A percentile compares a stretch with the other conserved stretches of the same genome.
These are phyloP conservation scores for Protaetia brevitarsis DNA, from an alignment of 1,140 invertebrate species.

Conservation along the genomic window DNA sequence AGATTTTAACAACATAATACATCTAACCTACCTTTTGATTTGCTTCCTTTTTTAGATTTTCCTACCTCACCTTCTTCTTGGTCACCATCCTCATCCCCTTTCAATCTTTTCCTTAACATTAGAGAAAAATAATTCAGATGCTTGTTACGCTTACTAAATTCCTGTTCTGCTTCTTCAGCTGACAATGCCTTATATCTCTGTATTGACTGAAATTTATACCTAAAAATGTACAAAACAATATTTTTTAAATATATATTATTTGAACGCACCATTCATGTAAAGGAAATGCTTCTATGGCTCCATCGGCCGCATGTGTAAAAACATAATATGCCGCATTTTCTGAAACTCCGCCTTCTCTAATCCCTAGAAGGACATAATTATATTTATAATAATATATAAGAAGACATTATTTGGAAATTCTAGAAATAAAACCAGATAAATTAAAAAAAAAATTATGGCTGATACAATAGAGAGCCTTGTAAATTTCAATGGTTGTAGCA, in stretches of 20 bases:
- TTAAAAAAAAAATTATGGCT: too few relatives aligned
- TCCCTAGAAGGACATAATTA: slow-evolving; percentile 68
- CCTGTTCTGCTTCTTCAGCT: slow-evolving; percentile 95
- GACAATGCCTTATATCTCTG: slow-evolving; percentile 89
- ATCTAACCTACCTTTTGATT: slow-evolving; percentile 38
- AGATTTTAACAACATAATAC: slow-evolving; percentile 37
- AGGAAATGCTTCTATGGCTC: slow-evolving; percentile 92
- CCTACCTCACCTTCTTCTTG: slow-evolving; percentile 69
- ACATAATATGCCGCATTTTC: slow-evolving; percentile 97
- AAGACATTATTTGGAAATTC: too few relatives aligned
- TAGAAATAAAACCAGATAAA: too few relatives aligned
- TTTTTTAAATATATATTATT: background rate
- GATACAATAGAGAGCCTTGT: too few relatives aligned
- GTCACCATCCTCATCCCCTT: slow-evolving; percentile 77
- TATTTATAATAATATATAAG: too few relatives aligned
- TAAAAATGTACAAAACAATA: slow-evolving; percentile 34
- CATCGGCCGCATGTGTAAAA: slow-evolving; percentile 91
- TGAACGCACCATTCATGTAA: slow-evolving; percentile 77
- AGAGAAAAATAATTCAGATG: slow-evolving; percentile 93
- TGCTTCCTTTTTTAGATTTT: slow-evolving; percentile 57
- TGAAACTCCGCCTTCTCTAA: slow-evolving; percentile 87
- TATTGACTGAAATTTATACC: slow-evolving; percentile 85
- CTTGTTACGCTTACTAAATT: slow-evolving; percentile 91
- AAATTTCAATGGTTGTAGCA: too few relatives aligned
- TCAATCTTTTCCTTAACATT: slow-evolving; percentile 85